Evolutionary conservation across 1,140 invertebrate genomes (phyloP), one percentile per base, ranked within the genome.

Genomic region (Paramacrobiotus metropolitanus): DNA sequence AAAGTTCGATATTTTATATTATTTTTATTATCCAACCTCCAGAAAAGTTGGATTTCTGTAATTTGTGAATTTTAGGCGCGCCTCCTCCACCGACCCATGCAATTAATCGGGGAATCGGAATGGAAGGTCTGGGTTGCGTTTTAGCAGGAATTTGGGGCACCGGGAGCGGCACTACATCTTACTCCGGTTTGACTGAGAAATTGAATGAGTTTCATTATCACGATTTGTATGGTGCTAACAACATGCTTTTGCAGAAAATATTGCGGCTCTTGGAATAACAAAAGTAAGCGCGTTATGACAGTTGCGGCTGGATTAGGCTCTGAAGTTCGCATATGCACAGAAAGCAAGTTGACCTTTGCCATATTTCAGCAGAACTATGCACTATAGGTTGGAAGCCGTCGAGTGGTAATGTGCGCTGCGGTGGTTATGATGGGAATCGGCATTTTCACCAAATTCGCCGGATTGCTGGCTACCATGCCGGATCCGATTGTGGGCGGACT

Each of bases 401-500:
- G 84, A 62, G 86, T 91, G 2, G 84, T 89, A 40, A 85, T 87
- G 65, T 83, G 80, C 73, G 83, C 84, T 0, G 83, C 83, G 1
- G 64, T 78, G 0, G 71, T 87, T 9, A 87, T 87, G 83, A 74
- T 89, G 1, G 61, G 85, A 1, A 83, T 87, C 69, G 85, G 85
- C 0, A 69, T 86, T 2, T 60, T 71, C 31, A 68, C 66, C 2
- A 72, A 73, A 62, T 80, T 90, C 66, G 84, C 85, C 9, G 86
- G 85, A 0, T 73, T 87, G 2, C 88, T 91, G 68, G 84, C 88
- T 48, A 84, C 87, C 60, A 89, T 91, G 61, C 87, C 87, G 1
- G 83, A 85, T 68, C 85, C 86, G 0, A 82, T 90, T n/a, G 79
- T 90, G 1, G 87, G 86, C 0, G 87, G 87, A 1, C 79, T 86